phyloP scores from a whole-genome alignment of 92 coral and sea anemone genomes.

The Porites divaricata region DNA sequence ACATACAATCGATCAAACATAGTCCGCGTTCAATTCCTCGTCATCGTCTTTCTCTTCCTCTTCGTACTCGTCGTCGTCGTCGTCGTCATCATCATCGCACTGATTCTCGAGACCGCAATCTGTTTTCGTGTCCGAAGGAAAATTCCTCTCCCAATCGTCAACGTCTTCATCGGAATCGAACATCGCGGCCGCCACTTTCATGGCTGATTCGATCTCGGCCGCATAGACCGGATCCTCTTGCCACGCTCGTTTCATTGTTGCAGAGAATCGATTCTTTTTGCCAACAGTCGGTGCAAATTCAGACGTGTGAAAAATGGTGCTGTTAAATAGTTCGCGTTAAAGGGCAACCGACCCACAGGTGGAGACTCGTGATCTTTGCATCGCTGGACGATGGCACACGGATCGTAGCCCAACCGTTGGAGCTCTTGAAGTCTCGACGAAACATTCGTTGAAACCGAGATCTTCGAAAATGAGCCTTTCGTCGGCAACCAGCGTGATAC shows the following conservation, averaged over 20 bases:
- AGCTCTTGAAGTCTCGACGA: not conserved
- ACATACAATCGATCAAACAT: slow-evolving; percentile 13
- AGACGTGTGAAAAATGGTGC: not conserved
- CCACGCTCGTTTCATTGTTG: not conserved
- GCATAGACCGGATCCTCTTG: not conserved
- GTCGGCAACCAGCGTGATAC: not conserved
- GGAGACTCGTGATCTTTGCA: not conserved
- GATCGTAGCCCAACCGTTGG: not conserved
- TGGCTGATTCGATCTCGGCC: not conserved
- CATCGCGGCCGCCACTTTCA: no score
- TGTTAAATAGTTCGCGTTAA: no score
- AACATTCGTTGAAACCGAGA: not conserved
- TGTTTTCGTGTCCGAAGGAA: no score
- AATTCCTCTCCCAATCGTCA: no score
- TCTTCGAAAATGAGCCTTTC: not conserved
- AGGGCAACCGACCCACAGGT: not conserved
- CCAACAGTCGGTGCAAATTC: not conserved
- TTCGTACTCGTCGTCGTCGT: not conserved
- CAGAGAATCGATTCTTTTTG: not conserved
- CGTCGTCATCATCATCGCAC: not conserved
- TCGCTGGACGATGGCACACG: not conserved
- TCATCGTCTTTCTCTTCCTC: not conserved
- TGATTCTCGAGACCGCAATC: no score
- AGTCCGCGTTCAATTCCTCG: not conserved
- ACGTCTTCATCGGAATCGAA: no score